phyloP scores from a whole-genome alignment of 1,140 invertebrate species.

The Drosophila punjabiensis region DNA sequence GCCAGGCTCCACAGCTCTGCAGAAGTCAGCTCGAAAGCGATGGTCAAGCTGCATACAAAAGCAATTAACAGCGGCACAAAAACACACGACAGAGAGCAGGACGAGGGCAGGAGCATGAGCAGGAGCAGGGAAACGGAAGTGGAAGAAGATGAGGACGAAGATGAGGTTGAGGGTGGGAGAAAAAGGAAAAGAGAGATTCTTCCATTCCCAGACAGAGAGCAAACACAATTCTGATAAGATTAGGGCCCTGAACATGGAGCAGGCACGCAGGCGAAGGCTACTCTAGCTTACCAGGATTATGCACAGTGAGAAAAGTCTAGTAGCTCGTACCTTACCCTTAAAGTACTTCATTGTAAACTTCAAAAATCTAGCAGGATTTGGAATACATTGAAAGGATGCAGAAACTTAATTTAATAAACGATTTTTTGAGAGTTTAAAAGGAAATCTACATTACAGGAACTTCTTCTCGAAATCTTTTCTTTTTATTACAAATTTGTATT shows the following conservation, averaged over 20 bases:
- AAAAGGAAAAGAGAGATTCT: background rate
- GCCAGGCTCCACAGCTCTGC: background rate
- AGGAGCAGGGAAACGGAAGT: background rate
- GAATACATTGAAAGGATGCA: background rate
- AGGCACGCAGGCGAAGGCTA: constrained; percentile 5
- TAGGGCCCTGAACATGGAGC: constrained; percentile 10
- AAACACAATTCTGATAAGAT: constrained; percentile 46
- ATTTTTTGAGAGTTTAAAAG: background rate
- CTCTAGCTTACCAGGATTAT: constrained; percentile 1
- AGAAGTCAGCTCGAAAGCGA: constrained; percentile 20
- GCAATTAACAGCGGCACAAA: constrained; percentile 64
- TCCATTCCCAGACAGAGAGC: constrained; percentile 29
- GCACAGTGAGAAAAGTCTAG: background rate
- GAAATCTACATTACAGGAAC: background rate
- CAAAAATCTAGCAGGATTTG: too few species aligned
- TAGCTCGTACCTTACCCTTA: background rate
- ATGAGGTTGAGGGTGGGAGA: background rate
- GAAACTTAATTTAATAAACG: background rate
- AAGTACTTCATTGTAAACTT: background rate
- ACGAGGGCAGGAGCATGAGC: background rate
- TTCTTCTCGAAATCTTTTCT: background rate
- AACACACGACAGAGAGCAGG: background rate
- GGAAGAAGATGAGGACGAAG: background rate
- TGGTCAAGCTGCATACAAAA: constrained; percentile 56
- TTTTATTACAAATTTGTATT: background rate